Conservation (phyloP, 2,113 vertebrate genomes). For the Acrocephalus arundinaceus region DNA sequence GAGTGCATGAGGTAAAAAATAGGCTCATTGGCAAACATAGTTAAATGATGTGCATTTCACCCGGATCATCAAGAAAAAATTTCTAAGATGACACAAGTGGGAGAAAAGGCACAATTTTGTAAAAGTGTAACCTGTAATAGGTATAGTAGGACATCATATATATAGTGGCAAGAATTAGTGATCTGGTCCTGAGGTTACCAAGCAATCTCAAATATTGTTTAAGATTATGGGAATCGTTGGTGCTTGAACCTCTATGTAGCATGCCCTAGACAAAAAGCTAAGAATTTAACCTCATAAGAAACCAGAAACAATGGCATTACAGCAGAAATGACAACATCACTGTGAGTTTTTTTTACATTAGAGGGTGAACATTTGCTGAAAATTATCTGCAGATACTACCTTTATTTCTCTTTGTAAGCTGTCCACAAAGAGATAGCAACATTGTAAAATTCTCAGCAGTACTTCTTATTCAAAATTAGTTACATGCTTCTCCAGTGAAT, state of each 20-base stretch:
- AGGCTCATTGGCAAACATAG: neutral
- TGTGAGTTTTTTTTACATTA: constrained; percentile 1
- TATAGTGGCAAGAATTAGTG: neutral
- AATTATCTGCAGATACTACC: neutral
- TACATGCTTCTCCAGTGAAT: neutral
- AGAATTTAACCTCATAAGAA: constrained; percentile 11
- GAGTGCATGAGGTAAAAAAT: neutral
- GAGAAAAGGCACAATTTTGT: neutral
- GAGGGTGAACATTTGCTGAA: neutral
- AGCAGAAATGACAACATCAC: neutral
- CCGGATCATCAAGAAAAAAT: neutral
- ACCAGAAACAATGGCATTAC: neutral
- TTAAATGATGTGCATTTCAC: neutral
- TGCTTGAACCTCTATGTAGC: neutral
- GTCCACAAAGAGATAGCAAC: neutral
- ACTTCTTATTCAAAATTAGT: constrained; percentile 55
- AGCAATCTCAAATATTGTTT: neutral
- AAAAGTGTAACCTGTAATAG: neutral
- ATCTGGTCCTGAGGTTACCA: neutral
- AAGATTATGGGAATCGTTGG: neutral
- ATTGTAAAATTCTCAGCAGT: constrained; percentile 36
- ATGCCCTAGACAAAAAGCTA: neutral
- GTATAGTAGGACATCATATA: neutral
- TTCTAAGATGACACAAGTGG: neutral
- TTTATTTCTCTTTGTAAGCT: constrained; percentile 16